Conservation (phyloP, 1,140 invertebrate genomes). For the Steinernema khuongi region DNA sequence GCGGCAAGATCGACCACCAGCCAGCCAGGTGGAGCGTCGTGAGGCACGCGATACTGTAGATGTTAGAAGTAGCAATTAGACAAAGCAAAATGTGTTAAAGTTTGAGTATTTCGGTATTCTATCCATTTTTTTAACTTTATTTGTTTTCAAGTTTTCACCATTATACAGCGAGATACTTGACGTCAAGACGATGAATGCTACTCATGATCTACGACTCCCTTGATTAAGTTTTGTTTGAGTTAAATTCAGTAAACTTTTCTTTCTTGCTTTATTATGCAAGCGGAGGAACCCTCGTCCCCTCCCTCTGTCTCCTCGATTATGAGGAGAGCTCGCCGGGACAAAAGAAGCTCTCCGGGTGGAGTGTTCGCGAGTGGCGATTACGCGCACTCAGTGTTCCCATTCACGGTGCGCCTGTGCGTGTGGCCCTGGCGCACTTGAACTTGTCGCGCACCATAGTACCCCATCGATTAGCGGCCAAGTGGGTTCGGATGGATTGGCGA, state of each 20-base stretch:
- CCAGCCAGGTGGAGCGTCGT: conserved; percentile 13
- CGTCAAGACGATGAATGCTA: too few species aligned
- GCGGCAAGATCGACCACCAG: not conserved
- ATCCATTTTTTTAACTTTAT: too few species aligned
- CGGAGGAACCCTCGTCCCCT: too few species aligned
- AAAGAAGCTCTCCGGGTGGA: not conserved
- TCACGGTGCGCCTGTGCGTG: not conserved
- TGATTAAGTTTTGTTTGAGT: too few species aligned
- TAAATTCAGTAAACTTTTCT: too few species aligned
- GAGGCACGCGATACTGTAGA: not conserved
- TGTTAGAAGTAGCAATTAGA: too few species aligned
- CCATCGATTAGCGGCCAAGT: conserved; percentile 8
- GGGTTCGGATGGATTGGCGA: conserved; percentile 8
- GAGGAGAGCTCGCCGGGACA: too few species aligned
- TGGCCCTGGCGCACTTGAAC: conserved; percentile 3
- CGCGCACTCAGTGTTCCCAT: not conserved
- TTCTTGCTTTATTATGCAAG: not conserved
- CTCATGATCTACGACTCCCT: too few species aligned
- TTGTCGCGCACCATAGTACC: conserved; percentile 11
- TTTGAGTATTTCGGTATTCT: not conserved
- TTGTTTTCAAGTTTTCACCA: too few species aligned
- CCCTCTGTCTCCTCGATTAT: too few species aligned
- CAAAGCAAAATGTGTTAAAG: not conserved
- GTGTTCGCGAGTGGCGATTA: not conserved
- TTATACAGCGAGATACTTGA: too few species aligned